A percentile compares a stretch with the other conserved stretches of the same genome.
phyloP scores from a whole-genome alignment of 2,888 invertebrate species.

The Napeogenes inachia region DNA sequence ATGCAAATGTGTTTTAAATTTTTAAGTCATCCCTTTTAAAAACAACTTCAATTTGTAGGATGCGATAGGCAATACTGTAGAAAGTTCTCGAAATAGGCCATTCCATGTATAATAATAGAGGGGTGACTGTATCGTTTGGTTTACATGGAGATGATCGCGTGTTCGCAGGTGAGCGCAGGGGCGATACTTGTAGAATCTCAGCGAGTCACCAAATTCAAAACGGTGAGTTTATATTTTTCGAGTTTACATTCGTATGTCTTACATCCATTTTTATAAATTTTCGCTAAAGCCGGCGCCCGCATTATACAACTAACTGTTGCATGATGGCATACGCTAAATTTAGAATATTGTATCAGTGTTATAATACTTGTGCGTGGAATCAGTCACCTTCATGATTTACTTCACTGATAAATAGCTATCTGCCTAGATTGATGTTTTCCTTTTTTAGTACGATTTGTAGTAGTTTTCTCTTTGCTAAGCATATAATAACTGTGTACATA shows the following conservation, averaged over 20 bases:
- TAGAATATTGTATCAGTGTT: conserved; percentile 53
- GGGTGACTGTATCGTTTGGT: conserved; percentile 49
- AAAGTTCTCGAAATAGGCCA: conserved; percentile 5
- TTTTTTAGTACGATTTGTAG: background rate
- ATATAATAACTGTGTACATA: no score
- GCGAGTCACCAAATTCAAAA: conserved; percentile 68
- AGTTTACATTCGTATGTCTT: conserved; percentile 17
- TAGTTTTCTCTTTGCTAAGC: background rate
- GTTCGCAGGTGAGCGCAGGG: conserved; percentile 74
- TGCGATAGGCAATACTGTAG: background rate
- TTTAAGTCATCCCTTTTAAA: no score
- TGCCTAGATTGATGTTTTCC: background rate
- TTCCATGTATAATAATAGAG: conserved; percentile 12
- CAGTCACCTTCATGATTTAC: conserved; percentile 58
- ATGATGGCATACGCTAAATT: conserved; percentile 62
- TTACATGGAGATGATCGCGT: conserved; percentile 68
- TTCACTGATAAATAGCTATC: background rate
- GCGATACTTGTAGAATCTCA: conserved; percentile 72
- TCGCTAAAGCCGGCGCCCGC: conserved; percentile 36
- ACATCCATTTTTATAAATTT: conserved; percentile 19
- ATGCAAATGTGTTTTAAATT: no score
- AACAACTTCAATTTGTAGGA: background rate
- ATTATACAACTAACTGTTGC: conserved; percentile 49
- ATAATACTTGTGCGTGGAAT: conserved; percentile 46
- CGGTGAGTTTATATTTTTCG: conserved; percentile 54